Conservation (phyloP, 2,113 vertebrate genomes). For the Gasterosteus nipponicus region DNA sequence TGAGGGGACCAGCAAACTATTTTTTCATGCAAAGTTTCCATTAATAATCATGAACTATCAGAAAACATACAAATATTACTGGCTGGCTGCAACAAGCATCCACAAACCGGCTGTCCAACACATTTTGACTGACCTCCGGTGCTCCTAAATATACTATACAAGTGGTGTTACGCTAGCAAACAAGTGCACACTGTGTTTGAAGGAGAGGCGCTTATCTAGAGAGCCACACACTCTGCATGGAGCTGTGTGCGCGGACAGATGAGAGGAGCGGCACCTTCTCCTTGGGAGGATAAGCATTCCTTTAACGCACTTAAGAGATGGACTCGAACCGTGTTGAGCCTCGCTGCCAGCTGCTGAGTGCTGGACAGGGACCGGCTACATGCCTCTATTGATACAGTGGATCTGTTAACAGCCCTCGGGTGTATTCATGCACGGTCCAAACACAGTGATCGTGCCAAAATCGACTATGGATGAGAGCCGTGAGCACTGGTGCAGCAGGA, state of each 20-base stretch:
- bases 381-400: conserved; percentile 65
- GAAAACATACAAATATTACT: not conserved
- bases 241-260: conserved; percentile 11
- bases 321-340: conserved; percentile 18
- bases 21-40: not conserved
- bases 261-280: conserved; percentile 22
- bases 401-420: conserved; percentile 69
- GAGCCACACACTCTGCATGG: conserved; percentile 19
- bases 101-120: not conserved
- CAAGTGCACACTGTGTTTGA: conserved; percentile 18
- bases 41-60: not conserved
- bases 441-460: conserved; percentile 45
- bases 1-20: conserved; percentile 31
- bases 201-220: conserved; percentile 43
- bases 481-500: conserved; percentile 26
- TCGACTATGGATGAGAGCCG: conserved; percentile 28
- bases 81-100: not conserved
- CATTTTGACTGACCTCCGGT: not conserved
- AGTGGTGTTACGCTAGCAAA: conserved; percentile 18
- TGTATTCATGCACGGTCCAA: conserved; percentile 35
- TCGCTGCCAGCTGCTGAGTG: conserved; percentile 33
- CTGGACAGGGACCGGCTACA: conserved; percentile 39
- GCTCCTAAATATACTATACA: conserved; percentile 29
- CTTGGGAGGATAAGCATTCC: conserved; percentile 41
- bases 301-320: conserved; percentile 16